Conservation (phyloP, 2,797 vertebrate species). For the Acomys russatus region DNA sequence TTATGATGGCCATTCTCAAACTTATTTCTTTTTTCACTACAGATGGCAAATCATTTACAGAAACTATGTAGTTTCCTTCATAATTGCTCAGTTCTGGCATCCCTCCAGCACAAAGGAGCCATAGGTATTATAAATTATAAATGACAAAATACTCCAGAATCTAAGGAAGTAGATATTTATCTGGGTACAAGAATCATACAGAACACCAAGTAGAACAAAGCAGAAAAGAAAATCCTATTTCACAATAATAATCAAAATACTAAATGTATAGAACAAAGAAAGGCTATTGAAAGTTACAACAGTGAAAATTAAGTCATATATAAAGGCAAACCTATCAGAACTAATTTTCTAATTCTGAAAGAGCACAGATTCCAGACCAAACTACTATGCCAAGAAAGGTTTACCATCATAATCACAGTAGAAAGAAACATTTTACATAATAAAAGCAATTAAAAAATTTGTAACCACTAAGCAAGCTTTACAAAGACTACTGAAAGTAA, state of each 20-base stretch:
- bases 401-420: neutral
- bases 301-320: neutral
- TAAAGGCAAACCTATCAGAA: neutral
- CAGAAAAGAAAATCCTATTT: neutral
- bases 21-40: slow-evolving; percentile 11
- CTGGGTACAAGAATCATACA: neutral
- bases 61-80: neutral
- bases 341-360: neutral
- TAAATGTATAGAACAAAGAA: neutral
- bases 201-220: neutral
- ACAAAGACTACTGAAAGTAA: neutral
- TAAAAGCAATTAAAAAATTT: neutral
- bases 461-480: neutral
- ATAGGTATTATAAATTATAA: slow-evolving; percentile 5
- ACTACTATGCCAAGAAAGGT: neutral
- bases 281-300: neutral
- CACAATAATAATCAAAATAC: neutral
- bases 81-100: neutral
- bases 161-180: neutral
- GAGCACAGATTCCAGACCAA: neutral
- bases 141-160: neutral
- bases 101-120: neutral
- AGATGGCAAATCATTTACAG: slow-evolving; percentile 54
- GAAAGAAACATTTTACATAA: neutral
- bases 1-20: slow-evolving; percentile 1